phyloP scores from a whole-genome alignment of 2,797 vertebrate species.

The Intellagama lesueurii region DNA sequence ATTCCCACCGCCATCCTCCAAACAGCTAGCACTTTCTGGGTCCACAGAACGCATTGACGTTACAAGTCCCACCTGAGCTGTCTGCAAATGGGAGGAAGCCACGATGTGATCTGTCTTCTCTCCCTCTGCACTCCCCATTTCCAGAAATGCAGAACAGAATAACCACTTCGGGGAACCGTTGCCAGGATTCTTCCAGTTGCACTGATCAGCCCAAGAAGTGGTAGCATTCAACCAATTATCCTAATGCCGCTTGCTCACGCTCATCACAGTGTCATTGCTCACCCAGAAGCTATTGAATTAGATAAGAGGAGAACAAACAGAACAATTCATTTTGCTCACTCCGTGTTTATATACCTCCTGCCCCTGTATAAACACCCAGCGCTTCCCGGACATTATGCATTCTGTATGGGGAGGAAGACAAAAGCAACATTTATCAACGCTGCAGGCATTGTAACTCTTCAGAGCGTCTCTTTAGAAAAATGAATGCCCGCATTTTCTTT shows the following conservation, averaged over 20 bases:
- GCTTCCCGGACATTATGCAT: constrained; percentile 3
- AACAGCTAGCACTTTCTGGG: no score
- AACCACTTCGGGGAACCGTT: constrained; percentile 15
- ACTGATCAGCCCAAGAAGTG: constrained; percentile 30
- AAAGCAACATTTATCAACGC: constrained; percentile 33
- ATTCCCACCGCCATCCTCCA: no score
- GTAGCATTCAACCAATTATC: constrained; percentile 57
- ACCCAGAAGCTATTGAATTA: constrained; percentile 69
- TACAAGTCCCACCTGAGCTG: no score
- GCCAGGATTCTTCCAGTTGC: constrained; percentile 29
- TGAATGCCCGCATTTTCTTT: not conserved
- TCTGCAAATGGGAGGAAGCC: no score
- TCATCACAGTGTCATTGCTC: constrained; percentile 65
- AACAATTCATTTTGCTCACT: constrained; percentile 67
- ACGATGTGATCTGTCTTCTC: no score
- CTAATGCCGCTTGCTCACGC: constrained; percentile 63
- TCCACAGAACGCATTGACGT: no score
- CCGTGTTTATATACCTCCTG: constrained; percentile 58
- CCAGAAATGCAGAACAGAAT: not conserved
- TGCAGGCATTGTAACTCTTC: constrained; percentile 42
- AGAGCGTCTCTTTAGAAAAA: not conserved
- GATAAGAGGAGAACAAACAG: constrained; percentile 70
- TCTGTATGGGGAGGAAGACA: constrained; percentile 42
- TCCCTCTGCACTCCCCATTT: not conserved
- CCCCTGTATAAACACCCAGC: constrained; percentile 20